These are phyloP conservation scores for Eulemur macaco DNA, from an alignment of 2,113 vertebrate species.

Conservation along the genomic window DNA sequence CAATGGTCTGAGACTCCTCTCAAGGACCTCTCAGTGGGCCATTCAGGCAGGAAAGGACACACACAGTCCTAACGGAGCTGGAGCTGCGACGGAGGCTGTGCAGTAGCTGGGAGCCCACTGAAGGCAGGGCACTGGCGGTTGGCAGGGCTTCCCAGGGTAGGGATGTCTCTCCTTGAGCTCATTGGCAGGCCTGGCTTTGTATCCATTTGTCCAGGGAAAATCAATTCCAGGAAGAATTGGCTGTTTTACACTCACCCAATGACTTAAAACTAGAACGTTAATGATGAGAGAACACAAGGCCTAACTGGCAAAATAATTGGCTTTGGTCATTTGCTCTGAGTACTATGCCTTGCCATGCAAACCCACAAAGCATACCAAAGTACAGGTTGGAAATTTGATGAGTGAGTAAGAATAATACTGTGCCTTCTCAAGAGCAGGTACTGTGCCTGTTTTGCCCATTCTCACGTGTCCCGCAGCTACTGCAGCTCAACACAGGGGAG, in stretches of 20 bases:
- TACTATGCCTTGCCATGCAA: neutral
- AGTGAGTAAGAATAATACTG: neutral
- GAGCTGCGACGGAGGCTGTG: neutral
- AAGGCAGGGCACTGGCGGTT: neutral
- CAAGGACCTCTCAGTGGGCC: neutral
- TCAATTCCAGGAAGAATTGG: neutral
- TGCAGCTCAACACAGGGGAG: neutral
- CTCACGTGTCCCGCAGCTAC: neutral
- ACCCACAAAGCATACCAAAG: neutral
- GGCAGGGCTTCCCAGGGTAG: neutral
- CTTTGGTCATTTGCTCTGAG: neutral
- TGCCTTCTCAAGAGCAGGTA: neutral
- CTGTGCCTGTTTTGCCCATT: neutral
- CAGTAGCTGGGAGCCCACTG: neutral
- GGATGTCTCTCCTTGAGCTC: neutral
- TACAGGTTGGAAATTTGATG: neutral
- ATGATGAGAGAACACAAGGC: neutral
- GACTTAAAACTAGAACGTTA: neutral
- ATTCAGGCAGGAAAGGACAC: neutral
- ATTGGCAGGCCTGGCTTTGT: neutral
- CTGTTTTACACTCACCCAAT: neutral
- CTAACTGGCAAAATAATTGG: neutral
- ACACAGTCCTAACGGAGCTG: no score
- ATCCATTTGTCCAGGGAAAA: neutral
- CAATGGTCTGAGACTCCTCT: neutral